Conservation (phyloP, 2,888 invertebrate species). For the Andrena bucephala region DNA sequence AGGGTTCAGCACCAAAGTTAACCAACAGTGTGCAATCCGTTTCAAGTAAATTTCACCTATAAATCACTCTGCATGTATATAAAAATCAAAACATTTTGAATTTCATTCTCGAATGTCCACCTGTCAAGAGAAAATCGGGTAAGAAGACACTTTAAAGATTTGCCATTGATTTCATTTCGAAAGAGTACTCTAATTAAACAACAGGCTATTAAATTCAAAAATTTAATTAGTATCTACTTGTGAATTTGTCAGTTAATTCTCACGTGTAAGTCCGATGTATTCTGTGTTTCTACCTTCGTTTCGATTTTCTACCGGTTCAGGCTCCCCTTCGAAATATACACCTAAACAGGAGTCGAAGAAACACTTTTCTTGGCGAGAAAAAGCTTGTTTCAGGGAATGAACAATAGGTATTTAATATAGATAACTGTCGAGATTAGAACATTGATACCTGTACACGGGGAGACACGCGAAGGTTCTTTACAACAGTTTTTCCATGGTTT, state of each 20-base stretch:
- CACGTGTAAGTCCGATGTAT: not conserved
- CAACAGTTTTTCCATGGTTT: not conserved
- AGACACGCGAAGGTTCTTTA: not conserved
- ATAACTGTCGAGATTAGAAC: constrained; percentile 25
- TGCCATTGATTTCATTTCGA: not conserved
- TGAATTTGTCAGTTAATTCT: not conserved
- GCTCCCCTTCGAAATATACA: constrained; percentile 21
- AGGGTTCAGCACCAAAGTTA: not conserved
- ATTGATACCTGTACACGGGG: constrained; percentile 2
- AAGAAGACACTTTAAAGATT: not conserved
- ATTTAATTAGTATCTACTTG: not conserved
- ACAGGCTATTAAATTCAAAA: not conserved
- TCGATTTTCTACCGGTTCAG: constrained; percentile 5
- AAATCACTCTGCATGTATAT: not conserved
- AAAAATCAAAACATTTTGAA: not conserved
- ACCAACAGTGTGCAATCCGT: not conserved
- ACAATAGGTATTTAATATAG: constrained; percentile 47
- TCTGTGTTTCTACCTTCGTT: constrained; percentile 2
- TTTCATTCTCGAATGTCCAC: not conserved
- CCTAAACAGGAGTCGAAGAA: constrained; percentile 22
- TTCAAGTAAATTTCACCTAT: not conserved
- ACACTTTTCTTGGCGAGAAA: constrained; percentile 22
- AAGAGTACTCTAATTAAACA: not conserved
- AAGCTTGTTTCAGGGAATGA: constrained; percentile 30
- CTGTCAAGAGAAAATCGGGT: not conserved